Evolutionary conservation across 2,797 vertebrate species (phyloP).

Genomic region (Falco peregrinus): DNA sequence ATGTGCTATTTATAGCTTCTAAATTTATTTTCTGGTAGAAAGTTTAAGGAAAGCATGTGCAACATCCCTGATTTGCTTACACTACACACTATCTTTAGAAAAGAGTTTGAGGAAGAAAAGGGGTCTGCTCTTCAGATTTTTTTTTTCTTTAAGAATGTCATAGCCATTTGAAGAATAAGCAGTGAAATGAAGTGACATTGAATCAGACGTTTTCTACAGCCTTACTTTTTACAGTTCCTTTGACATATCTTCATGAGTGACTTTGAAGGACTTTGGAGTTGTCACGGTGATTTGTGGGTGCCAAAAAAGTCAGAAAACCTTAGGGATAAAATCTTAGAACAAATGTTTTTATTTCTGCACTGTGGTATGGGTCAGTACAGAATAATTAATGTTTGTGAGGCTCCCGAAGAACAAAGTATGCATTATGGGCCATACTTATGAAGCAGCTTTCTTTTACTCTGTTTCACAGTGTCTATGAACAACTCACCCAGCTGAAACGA

Average conservation of each 20-base stretch:
- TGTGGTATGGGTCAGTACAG: neutral
- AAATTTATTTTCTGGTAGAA: neutral
- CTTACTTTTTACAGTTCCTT: conserved; percentile 22
- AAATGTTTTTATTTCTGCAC: conserved; percentile 16
- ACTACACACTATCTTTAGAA: neutral
- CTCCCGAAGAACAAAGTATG: neutral
- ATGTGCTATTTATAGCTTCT: neutral
- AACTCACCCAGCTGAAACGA: neutral
- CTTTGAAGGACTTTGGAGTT: neutral
- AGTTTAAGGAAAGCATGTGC: neutral
- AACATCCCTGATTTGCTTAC: neutral
- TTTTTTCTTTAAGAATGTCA: neutral
- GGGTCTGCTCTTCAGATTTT: neutral
- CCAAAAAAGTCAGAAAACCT: neutral
- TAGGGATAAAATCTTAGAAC: conserved; percentile 11
- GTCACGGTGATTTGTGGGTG: conserved; percentile 7
- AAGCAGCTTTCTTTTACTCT: neutral
- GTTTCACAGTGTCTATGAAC: neutral
- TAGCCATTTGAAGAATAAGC: neutral
- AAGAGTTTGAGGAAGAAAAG: neutral
- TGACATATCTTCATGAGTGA: conserved; percentile 14
- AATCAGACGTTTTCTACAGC: conserved; percentile 13
- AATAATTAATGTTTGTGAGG: neutral
- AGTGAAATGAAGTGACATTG: conserved; percentile 9
- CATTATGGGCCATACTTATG: neutral